Base-by-base conservation (phyloP, 2,797 vertebrate species). In the Pseudopleuronectes americanus region DNA sequence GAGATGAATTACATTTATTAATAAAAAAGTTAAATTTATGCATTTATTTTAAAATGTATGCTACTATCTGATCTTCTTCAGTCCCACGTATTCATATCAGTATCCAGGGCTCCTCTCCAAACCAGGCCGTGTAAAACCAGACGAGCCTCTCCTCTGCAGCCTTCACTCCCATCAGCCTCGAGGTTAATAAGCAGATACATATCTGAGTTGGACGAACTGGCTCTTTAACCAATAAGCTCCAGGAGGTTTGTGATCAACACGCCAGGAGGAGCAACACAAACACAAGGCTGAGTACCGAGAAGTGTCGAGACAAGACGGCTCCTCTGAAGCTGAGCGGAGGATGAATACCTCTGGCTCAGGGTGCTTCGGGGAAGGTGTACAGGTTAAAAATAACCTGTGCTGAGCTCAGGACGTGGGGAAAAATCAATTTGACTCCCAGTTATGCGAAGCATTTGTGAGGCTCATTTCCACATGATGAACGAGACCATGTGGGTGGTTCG, bases 381-480 rank as follows among this genome's bases (percentile, higher is more conserved):
- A 8, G 49, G 82, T 80, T 86, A 88, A 81, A 89, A 83, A 89
- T 90, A 84, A 87, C 85, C 83, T 85, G 56, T 22, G 59, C 80
- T 77, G 41, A 52, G 59, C 51, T 79, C 78, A 64, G 76, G 68
- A 76, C 85, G 65, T 79, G 31, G 28, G 75, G 86, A 82, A 85
- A 82, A 81, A 82, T 74, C 76, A 3, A 86, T 80, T n/a, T 68
- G 79, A 90, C 65, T 61, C 87, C 78, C 36, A 23, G 66, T 75
- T 75, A 76, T 79, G 80, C 9, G 0, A 22, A 41, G 43, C 56
- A 54, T 53, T 52, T 63, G 28, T 33, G 33, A 22, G 54, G 26
- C 64, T 77, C 62, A 9, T 45, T 54, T 62, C 52, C 22, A 49
- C 57, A 3, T 24, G 31, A 71, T 60, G 28, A 13, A 80, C 48